Percentiles rank a stretch among this genome's conserved stretches.
Evolutionary conservation across 2,797 vertebrate genomes (phyloP).

Genomic region (Catamblyrhynchus diadema): DNA sequence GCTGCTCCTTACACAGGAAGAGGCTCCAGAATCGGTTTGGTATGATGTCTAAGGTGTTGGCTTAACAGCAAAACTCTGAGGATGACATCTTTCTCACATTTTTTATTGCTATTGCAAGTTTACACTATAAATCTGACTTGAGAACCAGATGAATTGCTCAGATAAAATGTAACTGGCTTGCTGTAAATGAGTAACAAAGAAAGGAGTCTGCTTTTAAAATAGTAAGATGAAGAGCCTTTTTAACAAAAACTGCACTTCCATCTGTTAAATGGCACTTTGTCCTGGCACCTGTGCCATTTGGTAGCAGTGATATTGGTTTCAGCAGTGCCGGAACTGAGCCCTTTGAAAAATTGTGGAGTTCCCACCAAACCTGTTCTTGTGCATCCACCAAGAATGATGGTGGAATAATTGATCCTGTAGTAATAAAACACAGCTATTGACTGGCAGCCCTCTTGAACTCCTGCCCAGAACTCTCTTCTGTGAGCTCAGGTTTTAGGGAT

Average conservation of each 20-base stretch:
- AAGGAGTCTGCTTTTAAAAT: constrained; percentile 15
- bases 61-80: not conserved
- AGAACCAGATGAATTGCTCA: constrained; percentile 37
- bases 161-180: constrained; percentile 43
- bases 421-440: not conserved
- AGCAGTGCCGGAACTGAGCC: not conserved
- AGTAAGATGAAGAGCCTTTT: constrained; percentile 32
- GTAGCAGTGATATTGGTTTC: not conserved
- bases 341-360: not conserved
- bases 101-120: not conserved
- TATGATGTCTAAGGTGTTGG: not conserved
- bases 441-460: constrained; percentile 11
- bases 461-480: not conserved
- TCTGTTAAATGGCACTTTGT: not conserved
- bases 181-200: not conserved
- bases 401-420: not conserved
- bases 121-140: constrained; percentile 40
- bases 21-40: not conserved
- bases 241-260: not conserved
- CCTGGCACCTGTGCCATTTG: not conserved
- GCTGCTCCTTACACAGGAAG: not conserved
- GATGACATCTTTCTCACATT: not conserved
- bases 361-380: not conserved
- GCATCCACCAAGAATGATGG: not conserved
- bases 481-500: not conserved